Percentiles rank a stretch among this genome's conserved stretches.
These are phyloP conservation scores for Morpho achilles DNA, from an alignment of 2,888 invertebrate genomes.

Conservation along the genomic window DNA sequence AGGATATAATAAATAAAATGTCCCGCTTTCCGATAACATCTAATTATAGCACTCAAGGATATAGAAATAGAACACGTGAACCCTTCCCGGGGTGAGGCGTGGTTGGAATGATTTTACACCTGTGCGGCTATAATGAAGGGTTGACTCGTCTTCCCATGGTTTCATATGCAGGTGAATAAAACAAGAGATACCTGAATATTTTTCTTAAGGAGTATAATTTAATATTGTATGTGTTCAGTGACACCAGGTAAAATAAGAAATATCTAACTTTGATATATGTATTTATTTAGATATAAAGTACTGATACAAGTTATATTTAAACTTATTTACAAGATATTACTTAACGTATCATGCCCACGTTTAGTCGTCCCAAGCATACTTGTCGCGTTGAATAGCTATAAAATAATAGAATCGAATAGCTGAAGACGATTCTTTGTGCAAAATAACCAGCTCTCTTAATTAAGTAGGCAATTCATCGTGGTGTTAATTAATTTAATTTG, in stretches of 20 bases:
- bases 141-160: constrained; percentile 26
- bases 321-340: no score
- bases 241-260: no score
- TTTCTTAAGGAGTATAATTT: not conserved
- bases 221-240: not conserved
- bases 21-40: constrained; percentile 18
- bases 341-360: no score
- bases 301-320: no score
- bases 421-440: no score
- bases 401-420: no score
- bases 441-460: no score
- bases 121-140: constrained; percentile 30
- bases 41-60: constrained; percentile 14
- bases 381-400: no score
- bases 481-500: no score
- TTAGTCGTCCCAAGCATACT: no score
- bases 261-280: not conserved
- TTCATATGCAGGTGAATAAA: constrained; percentile 22
- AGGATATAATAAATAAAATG: constrained; percentile 2
- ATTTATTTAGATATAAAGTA: no score
- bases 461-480: no score
- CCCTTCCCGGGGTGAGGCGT: constrained; percentile 24
- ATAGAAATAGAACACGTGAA: constrained; percentile 18
- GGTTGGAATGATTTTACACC: constrained; percentile 28
- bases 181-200: constrained; percentile 13